These are phyloP conservation scores for Eupithecia vulgata DNA, from an alignment of 2,888 invertebrate species.

Conservation along the genomic window DNA sequence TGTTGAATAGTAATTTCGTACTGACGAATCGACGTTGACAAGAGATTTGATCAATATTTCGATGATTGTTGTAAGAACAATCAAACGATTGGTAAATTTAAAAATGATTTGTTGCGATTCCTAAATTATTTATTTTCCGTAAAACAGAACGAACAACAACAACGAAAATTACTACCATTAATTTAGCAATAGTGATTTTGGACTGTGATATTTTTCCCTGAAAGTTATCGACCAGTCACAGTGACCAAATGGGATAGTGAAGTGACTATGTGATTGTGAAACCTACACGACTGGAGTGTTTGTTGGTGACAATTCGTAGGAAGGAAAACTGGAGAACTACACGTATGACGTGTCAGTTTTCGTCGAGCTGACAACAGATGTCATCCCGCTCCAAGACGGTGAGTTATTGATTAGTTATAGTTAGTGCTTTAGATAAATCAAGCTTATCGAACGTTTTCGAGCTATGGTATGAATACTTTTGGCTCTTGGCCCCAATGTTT, in stretches of 20 bases:
- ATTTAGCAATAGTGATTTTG: neutral
- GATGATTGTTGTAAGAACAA: too few relatives aligned
- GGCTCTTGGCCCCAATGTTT: neutral
- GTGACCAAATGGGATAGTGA: constrained; percentile 27
- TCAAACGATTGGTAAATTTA: neutral
- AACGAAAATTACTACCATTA: neutral
- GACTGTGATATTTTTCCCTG: constrained; percentile 21
- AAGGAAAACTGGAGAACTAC: constrained; percentile 80
- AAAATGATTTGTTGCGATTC: neutral
- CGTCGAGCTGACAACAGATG: constrained; percentile 84
- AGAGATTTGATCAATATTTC: neutral
- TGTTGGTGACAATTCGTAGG: constrained; percentile 45
- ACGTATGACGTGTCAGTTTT: constrained; percentile 82
- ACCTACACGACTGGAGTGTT: constrained; percentile 50
- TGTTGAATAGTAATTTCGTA: neutral
- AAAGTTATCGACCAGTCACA: constrained; percentile 23
- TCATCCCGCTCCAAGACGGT: constrained; percentile 78
- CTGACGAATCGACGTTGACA: neutral
- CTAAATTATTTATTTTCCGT: neutral
- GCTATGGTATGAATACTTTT: neutral
- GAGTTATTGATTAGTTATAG: constrained; percentile 49
- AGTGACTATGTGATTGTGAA: constrained; percentile 54
- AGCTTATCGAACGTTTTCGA: neutral
- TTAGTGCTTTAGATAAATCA: neutral
- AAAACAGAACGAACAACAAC: constrained; percentile 17